Percentiles rank a stretch among this genome's conserved stretches.
phyloP scores from a whole-genome alignment of 1,140 invertebrate species.

The Bombus affinis region DNA sequence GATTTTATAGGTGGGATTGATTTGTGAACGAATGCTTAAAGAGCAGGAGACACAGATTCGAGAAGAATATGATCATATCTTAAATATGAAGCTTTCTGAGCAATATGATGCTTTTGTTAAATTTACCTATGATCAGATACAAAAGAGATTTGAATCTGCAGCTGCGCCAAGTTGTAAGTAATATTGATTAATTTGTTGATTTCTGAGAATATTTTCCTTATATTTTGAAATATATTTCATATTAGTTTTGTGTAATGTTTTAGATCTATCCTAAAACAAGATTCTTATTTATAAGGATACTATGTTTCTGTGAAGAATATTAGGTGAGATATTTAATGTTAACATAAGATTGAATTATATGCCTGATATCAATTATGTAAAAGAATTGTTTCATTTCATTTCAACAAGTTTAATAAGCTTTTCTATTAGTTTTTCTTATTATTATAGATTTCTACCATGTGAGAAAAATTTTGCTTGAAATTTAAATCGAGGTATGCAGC shows the following conservation, averaged over 20 bases:
- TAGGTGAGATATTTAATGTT: constrained; percentile 67
- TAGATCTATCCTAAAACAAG: constrained; percentile 79
- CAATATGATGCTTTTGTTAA: constrained; percentile 99
- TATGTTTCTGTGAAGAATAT: constrained; percentile 76
- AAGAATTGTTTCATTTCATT: background rate
- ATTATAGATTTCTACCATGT: constrained; percentile 68
- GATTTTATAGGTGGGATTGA: constrained; percentile 90
- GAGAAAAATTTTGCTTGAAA: constrained; percentile 68
- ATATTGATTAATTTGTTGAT: constrained; percentile 48
- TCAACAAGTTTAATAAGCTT: background rate
- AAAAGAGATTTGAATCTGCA: constrained; percentile 90
- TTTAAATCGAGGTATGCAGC: constrained; percentile 50
- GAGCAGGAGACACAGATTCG: constrained; percentile 95
- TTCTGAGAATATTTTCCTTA: background rate
- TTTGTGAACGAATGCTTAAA: constrained; percentile 97
- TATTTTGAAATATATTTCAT: background rate
- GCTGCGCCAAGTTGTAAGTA: constrained; percentile 88
- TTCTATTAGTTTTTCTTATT: constrained; percentile 17
- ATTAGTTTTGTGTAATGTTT: constrained; percentile 47
- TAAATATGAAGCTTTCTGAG: constrained; percentile 95
- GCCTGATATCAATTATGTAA: background rate
- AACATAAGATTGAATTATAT: background rate
- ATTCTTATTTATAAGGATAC: constrained; percentile 75
- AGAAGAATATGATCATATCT: constrained; percentile 96
- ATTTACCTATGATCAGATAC: constrained; percentile 98